These are phyloP conservation scores for Candidula unifasciata DNA, from an alignment of 2,888 invertebrate species.

Conservation along the genomic window DNA sequence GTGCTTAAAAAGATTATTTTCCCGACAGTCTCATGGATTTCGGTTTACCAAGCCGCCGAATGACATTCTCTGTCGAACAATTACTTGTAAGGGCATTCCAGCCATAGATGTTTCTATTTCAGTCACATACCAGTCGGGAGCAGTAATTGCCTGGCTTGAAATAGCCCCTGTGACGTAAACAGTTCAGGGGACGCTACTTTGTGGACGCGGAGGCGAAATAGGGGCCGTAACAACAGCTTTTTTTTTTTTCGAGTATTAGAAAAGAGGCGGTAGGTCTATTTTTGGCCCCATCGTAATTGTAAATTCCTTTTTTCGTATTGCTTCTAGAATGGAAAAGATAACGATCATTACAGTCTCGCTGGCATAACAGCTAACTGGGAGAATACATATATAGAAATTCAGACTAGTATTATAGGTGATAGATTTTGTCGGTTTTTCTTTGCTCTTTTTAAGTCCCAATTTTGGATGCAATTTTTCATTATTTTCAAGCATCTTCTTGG, in stretches of 20 bases:
- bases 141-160: constrained; percentile 17
- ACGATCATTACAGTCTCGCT: too few species aligned
- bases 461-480: too few species aligned
- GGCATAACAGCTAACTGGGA: too few species aligned
- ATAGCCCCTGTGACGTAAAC: background rate
- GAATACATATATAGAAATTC: too few species aligned
- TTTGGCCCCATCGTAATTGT: constrained; percentile 12
- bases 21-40: background rate
- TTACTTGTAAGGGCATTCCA: background rate
- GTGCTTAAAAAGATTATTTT: background rate
- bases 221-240: background rate
- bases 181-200: background rate
- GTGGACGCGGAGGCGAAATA: constrained; percentile 16
- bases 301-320: too few species aligned
- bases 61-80: background rate
- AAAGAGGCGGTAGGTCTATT: constrained; percentile 13
- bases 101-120: constrained; percentile 1
- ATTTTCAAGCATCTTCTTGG: too few species aligned
- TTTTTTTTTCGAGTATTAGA: background rate
- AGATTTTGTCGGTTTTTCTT: too few species aligned
- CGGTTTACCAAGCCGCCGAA: background rate
- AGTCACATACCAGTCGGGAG: background rate
- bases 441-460: too few species aligned
- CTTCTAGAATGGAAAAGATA: too few species aligned
- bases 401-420: too few species aligned